phyloP scores from a whole-genome alignment of 2,113 vertebrate species.

The Semicossyphus pulcher region DNA sequence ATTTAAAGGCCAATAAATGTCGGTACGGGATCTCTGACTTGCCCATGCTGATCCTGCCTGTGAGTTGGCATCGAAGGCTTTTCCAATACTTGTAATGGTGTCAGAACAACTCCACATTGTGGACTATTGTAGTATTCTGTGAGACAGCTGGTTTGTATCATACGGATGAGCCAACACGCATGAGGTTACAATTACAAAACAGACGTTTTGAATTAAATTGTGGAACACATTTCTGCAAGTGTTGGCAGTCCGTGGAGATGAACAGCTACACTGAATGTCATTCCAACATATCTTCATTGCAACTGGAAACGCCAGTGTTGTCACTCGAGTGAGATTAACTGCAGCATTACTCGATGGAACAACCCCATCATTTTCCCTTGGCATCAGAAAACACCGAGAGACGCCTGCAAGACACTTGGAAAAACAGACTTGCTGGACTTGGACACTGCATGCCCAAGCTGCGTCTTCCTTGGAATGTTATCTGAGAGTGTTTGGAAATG shows the following conservation, averaged over 20 bases:
- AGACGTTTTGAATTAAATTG: constrained; percentile 19
- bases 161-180: constrained; percentile 23
- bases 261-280: neutral
- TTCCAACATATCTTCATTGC: constrained; percentile 28
- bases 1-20: too few species aligned
- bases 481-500: constrained; percentile 64
- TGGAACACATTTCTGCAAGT: constrained; percentile 16
- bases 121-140: neutral
- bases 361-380: constrained; percentile 67
- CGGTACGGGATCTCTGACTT: too few species aligned
- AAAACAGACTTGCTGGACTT: constrained; percentile 52
- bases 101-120: neutral
- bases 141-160: constrained; percentile 37
- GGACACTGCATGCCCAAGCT: constrained; percentile 44
- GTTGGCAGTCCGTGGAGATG: neutral
- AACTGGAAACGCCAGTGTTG: constrained; percentile 36
- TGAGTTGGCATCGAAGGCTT: too few species aligned
- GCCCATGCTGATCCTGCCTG: too few species aligned
- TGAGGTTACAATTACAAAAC: constrained; percentile 17
- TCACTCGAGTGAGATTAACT: constrained; percentile 17
- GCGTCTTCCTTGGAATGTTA: constrained; percentile 67
- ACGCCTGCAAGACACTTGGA: constrained; percentile 47
- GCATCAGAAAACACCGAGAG: constrained; percentile 30
- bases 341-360: constrained; percentile 55
- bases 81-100: neutral